Percentiles rank a stretch among this genome's conserved stretches.
phyloP scores from a whole-genome alignment of 2,888 invertebrate genomes.

The Torymus aiolomorphi region DNA sequence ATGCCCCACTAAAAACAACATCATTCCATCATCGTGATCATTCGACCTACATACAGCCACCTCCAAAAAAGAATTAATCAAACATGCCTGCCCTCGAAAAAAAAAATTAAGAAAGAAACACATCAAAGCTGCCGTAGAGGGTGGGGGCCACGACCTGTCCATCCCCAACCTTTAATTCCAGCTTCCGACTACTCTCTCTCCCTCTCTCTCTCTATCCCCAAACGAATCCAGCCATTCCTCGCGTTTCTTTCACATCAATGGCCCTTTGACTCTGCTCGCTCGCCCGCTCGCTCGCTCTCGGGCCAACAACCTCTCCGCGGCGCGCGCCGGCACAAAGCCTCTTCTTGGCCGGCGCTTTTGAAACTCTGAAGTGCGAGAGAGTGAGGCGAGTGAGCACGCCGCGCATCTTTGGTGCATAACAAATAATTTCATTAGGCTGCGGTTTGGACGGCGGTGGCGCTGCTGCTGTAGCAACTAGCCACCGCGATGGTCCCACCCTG shows the following conservation, averaged over 20 bases:
- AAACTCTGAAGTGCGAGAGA: not conserved
- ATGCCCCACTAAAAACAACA: no score
- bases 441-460: not conserved
- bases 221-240: constrained; percentile 23
- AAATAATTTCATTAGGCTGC: constrained; percentile 42
- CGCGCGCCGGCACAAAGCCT: constrained; percentile 20
- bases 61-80: not conserved
- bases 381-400: not conserved
- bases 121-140: constrained; percentile 15
- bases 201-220: not conserved
- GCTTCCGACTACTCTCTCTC: not conserved
- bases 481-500: no score
- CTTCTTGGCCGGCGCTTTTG: constrained; percentile 22
- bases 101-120: not conserved
- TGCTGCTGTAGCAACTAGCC: no score
- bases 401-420: constrained; percentile 18
- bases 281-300: not conserved
- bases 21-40: no score
- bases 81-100: not conserved
- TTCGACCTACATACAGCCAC: no score
- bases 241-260: constrained; percentile 42
- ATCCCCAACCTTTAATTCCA: constrained; percentile 31
- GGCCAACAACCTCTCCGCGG: constrained; percentile 36
- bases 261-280: constrained; percentile 20
- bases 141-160: not conserved